A percentile compares a stretch with the other conserved stretches of the same genome.
Evolutionary conservation across 2,797 vertebrate genomes (phyloP).

Genomic region (Trachops cirrhosus): DNA sequence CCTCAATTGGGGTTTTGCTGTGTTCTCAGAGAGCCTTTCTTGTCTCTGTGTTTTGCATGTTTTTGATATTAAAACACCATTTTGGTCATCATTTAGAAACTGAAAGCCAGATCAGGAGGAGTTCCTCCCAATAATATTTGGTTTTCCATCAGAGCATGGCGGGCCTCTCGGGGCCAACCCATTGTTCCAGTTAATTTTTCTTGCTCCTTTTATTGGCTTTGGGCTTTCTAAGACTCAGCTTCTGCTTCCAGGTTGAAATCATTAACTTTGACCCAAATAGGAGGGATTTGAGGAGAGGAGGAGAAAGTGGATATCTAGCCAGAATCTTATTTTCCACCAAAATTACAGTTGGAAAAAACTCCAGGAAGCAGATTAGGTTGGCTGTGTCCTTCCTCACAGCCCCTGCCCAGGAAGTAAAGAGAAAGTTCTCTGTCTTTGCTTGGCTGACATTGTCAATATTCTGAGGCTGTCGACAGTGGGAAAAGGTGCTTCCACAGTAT

Average conservation of each 20-base stretch:
- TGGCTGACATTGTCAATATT: not conserved
- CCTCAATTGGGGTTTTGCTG: accelerated
- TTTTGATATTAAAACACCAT: not conserved
- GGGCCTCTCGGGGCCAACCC: not conserved
- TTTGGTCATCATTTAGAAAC: not conserved
- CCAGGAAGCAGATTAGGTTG: not conserved
- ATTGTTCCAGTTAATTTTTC: not conserved
- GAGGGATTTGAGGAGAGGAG: not conserved
- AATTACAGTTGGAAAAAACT: not conserved
- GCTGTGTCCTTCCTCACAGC: accelerated
- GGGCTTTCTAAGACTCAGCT: not conserved
- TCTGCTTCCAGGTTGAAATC: not conserved
- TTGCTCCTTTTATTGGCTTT: not conserved
- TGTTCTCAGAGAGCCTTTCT: not conserved
- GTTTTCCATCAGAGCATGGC: not conserved
- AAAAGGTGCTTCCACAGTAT: too few species aligned
- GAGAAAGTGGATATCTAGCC: not conserved
- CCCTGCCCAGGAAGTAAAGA: not conserved
- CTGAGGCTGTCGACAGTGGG: not conserved
- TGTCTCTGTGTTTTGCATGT: not conserved
- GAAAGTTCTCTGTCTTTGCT: not conserved
- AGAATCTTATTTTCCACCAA: not conserved
- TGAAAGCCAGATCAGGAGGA: not conserved
- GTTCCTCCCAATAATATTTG: not conserved
- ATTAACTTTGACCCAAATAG: constrained; percentile 4